These are phyloP conservation scores for Anthopleura sola DNA, from an alignment of 64 coral and sea anemone species.

Conservation along the genomic window DNA sequence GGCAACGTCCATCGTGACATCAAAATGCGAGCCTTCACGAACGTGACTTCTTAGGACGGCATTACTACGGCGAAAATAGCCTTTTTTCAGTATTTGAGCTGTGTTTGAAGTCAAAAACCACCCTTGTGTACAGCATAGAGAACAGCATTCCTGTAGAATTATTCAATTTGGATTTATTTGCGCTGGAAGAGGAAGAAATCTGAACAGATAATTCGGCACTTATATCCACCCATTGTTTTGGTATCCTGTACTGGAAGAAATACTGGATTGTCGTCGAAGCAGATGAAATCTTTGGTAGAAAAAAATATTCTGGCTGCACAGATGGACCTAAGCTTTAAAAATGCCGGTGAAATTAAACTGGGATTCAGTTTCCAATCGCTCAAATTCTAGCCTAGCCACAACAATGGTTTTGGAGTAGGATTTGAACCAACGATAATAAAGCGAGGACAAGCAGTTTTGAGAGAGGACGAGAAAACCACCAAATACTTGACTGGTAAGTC, in stretches of 20 bases:
- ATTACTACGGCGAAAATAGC: not conserved
- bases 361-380: not conserved
- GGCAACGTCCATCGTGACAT: not conserved
- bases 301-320: not conserved
- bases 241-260: not conserved
- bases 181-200: not conserved
- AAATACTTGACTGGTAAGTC: constrained; percentile 6
- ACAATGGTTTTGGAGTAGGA: constrained; percentile 13
- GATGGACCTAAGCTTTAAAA: not conserved
- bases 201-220: constrained; percentile 12
- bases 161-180: not conserved
- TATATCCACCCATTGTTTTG: constrained; percentile 3
- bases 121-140: not conserved
- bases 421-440: not conserved
- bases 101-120: not conserved
- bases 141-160: not conserved
- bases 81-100: not conserved
- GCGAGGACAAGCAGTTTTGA: not conserved
- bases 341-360: not conserved
- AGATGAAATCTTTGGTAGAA: not conserved
- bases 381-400: not conserved
- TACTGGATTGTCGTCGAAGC: not conserved
- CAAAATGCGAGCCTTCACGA: not conserved
- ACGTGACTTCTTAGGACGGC: constrained; percentile 7
- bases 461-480: not conserved